Evolutionary conservation across 2,797 vertebrate genomes (phyloP).

Genomic region (Melanotaenia trifasciata): DNA sequence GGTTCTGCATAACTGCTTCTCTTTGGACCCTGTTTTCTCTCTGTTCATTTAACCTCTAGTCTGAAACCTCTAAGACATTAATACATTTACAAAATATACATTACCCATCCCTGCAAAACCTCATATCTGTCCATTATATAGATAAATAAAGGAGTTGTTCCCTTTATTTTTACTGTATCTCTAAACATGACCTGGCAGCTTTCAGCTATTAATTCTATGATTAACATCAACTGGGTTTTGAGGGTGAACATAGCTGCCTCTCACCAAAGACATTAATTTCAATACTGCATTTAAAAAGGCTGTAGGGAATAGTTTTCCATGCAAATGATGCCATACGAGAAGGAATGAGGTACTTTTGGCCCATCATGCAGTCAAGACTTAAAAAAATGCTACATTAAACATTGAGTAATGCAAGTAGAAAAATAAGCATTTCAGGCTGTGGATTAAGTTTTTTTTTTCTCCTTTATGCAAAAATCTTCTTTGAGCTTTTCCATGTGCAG

Average conservation of each 20-base stretch:
- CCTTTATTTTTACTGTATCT: slow-evolving; percentile 33
- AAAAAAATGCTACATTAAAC: slow-evolving; percentile 53
- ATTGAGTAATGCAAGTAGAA: slow-evolving; percentile 58
- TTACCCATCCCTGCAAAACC: background rate
- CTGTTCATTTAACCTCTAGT: background rate
- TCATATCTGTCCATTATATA: background rate
- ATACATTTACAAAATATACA: slow-evolving; percentile 25
- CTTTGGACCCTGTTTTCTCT: slow-evolving; percentile 14
- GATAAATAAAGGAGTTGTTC: slow-evolving; percentile 10
- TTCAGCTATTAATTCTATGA: slow-evolving; percentile 56
- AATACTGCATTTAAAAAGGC: slow-evolving; percentile 59
- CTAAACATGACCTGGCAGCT: slow-evolving; percentile 24
- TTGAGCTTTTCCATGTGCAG: slow-evolving; percentile 55
- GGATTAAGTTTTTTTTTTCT: slow-evolving; percentile 29
- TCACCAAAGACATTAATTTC: slow-evolving; percentile 69
- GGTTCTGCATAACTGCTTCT: slow-evolving; percentile 40
- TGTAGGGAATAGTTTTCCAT: slow-evolving; percentile 56
- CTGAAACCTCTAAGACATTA: slow-evolving; percentile 11
- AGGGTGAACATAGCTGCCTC: slow-evolving; percentile 50
- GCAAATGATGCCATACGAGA: slow-evolving; percentile 50
- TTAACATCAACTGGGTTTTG: slow-evolving; percentile 46
- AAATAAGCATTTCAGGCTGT: slow-evolving; percentile 61
- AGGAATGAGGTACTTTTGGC: slow-evolving; percentile 45
- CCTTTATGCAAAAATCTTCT: slow-evolving; percentile 29
- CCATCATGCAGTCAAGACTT: slow-evolving; percentile 36